Base-by-base conservation (phyloP, 2,113 vertebrate genomes). In the Thamnaconus septentrionalis region DNA sequence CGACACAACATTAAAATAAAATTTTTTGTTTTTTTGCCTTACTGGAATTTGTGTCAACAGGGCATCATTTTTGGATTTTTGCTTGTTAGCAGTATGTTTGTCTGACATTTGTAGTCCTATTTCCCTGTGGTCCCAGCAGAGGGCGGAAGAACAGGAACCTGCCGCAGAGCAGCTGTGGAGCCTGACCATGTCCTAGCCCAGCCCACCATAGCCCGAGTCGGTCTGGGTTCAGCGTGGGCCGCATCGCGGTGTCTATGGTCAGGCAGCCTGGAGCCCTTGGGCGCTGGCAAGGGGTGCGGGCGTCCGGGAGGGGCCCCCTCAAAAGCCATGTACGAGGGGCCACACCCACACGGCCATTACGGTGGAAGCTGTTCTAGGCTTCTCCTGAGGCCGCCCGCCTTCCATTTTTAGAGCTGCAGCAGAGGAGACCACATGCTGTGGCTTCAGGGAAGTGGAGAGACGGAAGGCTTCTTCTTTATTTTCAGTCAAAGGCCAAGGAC, bases 261-360 rank as follows among this genome's bases (percentile, higher is more conserved):
- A 93, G 92, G 92, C 91, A 91, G 91, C 90, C 91, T 93, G 92
- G 92, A 93, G 92, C 92, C 92, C 91, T 92, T 92, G 92, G 92
- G 92, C 81, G 88, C 92, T 93, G 92, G 92, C 92, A 93, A 89
- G 84, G 88, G 87, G 89, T 68, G 85, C 82, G 87, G 89, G 85
- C 81, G 87, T 90, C 85, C 89, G 90, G 91, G 91, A 91, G 92
- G 91, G 91, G 90, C 91, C 92, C 92, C 91, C 91, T 92, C 90
- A 92, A 91, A 93, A 92, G 91, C 90, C 90, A 91, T 91, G 88
- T 90, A 88, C 81, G 69, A 86, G 89, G 91, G 90, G 91, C 92
- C 91, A 92, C 91, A 92, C 92, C 91, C 92, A 92, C 91, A 83
- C 72, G 78, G 83, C 89, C 88, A 89, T 92, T 91, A 90, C 88